A percentile compares a stretch with the other conserved stretches of the same genome.
These are phyloP conservation scores for Meiosimyza platycephala DNA, from an alignment of 2,888 invertebrate species.

Conservation along the genomic window DNA sequence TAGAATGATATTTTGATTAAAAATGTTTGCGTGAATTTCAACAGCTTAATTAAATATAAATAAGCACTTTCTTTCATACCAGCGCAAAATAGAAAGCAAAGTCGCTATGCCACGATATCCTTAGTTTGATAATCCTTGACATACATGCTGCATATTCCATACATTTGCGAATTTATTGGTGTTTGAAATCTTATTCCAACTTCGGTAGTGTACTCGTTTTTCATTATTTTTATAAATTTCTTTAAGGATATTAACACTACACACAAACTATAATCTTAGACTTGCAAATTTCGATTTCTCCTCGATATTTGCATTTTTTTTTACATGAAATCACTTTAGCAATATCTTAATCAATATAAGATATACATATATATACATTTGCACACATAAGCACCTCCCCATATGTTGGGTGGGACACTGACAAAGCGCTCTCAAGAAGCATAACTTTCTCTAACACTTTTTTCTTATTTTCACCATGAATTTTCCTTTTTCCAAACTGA, in stretches of 20 bases:
- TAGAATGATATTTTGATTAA: too few relatives aligned
- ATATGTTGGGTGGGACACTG: slow-evolving; percentile 38
- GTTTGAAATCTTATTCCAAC: too few relatives aligned
- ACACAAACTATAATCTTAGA: background rate
- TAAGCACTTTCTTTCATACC: slow-evolving; percentile 4
- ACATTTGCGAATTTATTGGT: too few relatives aligned
- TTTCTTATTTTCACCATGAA: too few relatives aligned
- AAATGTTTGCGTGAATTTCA: too few relatives aligned
- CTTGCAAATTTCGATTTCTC: background rate
- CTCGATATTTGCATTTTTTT: background rate
- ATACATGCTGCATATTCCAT: slow-evolving; percentile 16
- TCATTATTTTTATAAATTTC: background rate
- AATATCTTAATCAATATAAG: slow-evolving; percentile 33
- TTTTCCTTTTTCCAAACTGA: too few relatives aligned
- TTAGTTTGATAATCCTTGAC: slow-evolving; percentile 27
- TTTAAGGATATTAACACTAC: background rate
- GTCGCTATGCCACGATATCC: slow-evolving; percentile 18
- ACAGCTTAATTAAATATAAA: too few relatives aligned
- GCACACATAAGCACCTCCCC: slow-evolving; percentile 28
- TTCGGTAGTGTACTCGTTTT: background rate
- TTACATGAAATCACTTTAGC: slow-evolving; percentile 16
- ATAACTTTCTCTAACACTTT: background rate
- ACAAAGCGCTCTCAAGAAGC: background rate
- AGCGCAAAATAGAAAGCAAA: background rate
- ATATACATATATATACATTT: slow-evolving; percentile 1